Conservation (phyloP, 2,888 invertebrate genomes). For the Drosophila siamana region DNA sequence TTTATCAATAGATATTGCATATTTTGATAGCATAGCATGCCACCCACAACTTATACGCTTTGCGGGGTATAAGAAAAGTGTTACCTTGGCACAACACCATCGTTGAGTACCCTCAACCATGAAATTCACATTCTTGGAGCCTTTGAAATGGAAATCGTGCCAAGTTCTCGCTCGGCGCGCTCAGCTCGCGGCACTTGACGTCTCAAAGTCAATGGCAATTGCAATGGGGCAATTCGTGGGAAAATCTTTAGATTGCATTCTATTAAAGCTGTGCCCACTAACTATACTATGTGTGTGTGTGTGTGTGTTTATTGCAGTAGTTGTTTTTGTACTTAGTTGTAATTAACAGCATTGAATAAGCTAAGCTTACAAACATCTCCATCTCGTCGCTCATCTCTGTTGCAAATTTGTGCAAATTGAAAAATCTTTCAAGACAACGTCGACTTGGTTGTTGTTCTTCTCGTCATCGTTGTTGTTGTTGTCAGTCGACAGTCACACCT, state of each 20-base stretch:
- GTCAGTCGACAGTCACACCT: slow-evolving; percentile 69
- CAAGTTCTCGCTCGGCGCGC: slow-evolving; percentile 53
- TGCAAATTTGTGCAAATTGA: slow-evolving; percentile 52
- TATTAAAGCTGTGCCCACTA: slow-evolving; percentile 31
- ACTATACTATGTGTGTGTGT: slow-evolving; percentile 1
- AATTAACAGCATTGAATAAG: slow-evolving; percentile 60
- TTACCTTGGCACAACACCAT: slow-evolving; percentile 15
- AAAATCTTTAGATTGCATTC: slow-evolving; percentile 71
- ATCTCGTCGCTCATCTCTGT: background rate
- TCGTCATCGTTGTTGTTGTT: slow-evolving; percentile 7
- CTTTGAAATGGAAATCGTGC: slow-evolving; percentile 67
- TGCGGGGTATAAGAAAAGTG: slow-evolving; percentile 11
- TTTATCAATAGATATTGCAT: no score
- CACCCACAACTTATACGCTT: no score
- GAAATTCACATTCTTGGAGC: slow-evolving; percentile 54
- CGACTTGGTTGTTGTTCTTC: slow-evolving; percentile 13
- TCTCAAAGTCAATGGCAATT: slow-evolving; percentile 77
- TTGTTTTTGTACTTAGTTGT: slow-evolving; percentile 6
- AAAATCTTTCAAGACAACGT: slow-evolving; percentile 48
- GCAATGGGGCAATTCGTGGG: slow-evolving; percentile 72
- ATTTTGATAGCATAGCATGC: no score
- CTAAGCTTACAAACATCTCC: slow-evolving; percentile 35
- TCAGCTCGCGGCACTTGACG: slow-evolving; percentile 62
- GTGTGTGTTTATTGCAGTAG: background rate
- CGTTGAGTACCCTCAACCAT: slow-evolving; percentile 14